Evolutionary conservation across 2,797 vertebrate species (phyloP).

Genomic region (Sebastes diaconus): DNA sequence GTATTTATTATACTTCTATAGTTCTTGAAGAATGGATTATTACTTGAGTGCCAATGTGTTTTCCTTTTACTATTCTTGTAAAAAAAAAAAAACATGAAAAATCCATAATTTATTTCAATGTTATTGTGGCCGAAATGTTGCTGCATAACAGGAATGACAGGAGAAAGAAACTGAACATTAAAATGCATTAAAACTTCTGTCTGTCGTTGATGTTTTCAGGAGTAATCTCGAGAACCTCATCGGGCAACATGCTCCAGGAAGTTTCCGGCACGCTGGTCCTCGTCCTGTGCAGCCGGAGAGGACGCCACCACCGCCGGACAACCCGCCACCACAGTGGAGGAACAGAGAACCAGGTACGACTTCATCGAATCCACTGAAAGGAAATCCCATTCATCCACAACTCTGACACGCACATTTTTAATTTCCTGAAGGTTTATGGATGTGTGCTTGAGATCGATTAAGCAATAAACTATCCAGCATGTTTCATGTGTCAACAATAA

Average conservation of each 20-base stretch:
- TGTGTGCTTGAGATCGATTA: background rate
- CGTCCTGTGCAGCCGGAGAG: constrained; percentile 23
- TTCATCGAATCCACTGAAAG: too few species aligned
- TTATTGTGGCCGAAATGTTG: too few species aligned
- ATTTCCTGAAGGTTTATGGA: background rate
- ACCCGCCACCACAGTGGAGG: constrained; percentile 31
- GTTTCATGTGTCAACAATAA: too few species aligned
- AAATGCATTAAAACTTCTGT: background rate
- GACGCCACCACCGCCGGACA: constrained; percentile 36
- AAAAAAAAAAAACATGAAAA: too few species aligned
- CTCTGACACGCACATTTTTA: background rate
- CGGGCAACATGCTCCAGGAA: constrained; percentile 31
- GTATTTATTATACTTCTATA: too few species aligned
- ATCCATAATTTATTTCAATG: too few species aligned
- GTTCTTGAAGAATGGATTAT: too few species aligned
- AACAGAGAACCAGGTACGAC: constrained; percentile 59
- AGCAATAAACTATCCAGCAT: background rate
- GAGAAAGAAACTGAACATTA: background rate
- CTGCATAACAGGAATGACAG: too few species aligned
- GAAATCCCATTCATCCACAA: too few species aligned
- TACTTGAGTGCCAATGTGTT: too few species aligned
- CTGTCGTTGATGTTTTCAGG: constrained; percentile 61
- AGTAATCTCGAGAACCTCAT: constrained; percentile 66
- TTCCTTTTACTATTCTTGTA: too few species aligned
- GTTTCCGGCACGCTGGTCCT: constrained; percentile 38